Conservation (phyloP, 2,797 vertebrate species). For the Melanotaenia parkinsoni region DNA sequence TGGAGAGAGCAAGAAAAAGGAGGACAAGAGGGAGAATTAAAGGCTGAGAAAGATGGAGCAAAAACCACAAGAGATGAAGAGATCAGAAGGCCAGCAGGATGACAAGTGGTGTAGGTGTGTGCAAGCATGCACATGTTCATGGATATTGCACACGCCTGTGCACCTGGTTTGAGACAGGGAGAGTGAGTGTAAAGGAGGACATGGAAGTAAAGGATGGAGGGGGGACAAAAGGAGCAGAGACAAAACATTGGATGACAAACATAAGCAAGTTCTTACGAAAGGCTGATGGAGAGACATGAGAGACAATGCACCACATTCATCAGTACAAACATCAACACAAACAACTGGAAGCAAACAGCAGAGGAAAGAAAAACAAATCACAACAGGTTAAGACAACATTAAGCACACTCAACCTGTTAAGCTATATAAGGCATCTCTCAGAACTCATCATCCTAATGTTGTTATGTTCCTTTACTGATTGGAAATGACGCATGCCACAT, state of each 20-base stretch:
- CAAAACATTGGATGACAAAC: conserved; percentile 72
- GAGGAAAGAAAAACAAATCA: conserved; percentile 45
- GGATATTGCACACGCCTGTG: conserved; percentile 51
- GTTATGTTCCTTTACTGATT: conserved; percentile 69
- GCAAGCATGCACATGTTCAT: conserved; percentile 46
- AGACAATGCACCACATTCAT: conserved; percentile 70
- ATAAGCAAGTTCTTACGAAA: conserved; percentile 63
- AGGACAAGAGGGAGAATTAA: conserved; percentile 76
- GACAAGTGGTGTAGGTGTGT: conserved; percentile 60
- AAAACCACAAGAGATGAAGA: conserved; percentile 80
- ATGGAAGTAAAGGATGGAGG: conserved; percentile 37
- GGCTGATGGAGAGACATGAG: conserved; percentile 60
- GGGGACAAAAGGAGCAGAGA: conserved; percentile 64
- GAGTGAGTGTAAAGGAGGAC: conserved; percentile 25
- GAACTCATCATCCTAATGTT: conserved; percentile 63
- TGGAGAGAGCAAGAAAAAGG: conserved; percentile 69
- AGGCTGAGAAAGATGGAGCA: conserved; percentile 70
- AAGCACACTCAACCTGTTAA: conserved; percentile 62
- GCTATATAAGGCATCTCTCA: conserved; percentile 58
- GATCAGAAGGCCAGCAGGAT: conserved; percentile 73
- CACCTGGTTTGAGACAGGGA: conserved; percentile 62
- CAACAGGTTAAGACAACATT: conserved; percentile 68
- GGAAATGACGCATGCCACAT: conserved; percentile 67
- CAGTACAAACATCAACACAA: conserved; percentile 64
- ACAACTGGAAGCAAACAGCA: conserved; percentile 66